Evolutionary conservation across 2,888 invertebrate genomes (phyloP), one percentile per base, ranked within the genome.

Genomic region (Eilema caniola): DNA sequence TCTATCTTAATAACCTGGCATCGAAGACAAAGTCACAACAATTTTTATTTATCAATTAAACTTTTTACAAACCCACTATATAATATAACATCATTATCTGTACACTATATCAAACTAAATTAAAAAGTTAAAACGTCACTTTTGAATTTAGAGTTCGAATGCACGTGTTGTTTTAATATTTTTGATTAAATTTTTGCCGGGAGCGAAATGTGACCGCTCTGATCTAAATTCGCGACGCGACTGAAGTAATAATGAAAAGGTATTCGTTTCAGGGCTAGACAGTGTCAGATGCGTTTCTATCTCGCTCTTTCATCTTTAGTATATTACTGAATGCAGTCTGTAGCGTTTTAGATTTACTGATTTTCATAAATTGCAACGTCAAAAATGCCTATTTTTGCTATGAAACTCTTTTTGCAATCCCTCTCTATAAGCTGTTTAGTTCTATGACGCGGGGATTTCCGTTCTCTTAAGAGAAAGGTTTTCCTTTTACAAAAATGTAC

Each of bases 1-100:
- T 88, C 82, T 73, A 88, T 85, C 88, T 80, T 78, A 83, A 85
- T 79, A 87, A 81, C 81, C 84, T 87, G 86, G 86, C 87, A 87
- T 82, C 82, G 77, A 69, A 77, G 72, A 82, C 83, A 81, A 85
- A 84, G 81, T 85, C 80, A 80, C 80, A 31, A 80, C 62, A 70
- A 67, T 73, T 64, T 76, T 69, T 69, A 75, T 74, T 72, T 65
- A 75, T 73, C 67, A 79, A 72, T 72, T 47, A 82, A 82, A 81
- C 76, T 79, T 79, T 82, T 77, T 67, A 67, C 31, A 71, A 81
- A 79, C 76, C 75, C 70, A 10, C 69, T 7, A 41, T 41, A n/a
- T 67, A n/a, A 31, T 64, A 41, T 47, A 28, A 14, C 14, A 59
- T 37, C 23, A 68, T 70, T 74, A 75, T 61, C 62, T 65, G 37